These are phyloP conservation scores for Phenganax subtilis DNA, from an alignment of 92 coral and sea anemone genomes.

Conservation along the genomic window DNA sequence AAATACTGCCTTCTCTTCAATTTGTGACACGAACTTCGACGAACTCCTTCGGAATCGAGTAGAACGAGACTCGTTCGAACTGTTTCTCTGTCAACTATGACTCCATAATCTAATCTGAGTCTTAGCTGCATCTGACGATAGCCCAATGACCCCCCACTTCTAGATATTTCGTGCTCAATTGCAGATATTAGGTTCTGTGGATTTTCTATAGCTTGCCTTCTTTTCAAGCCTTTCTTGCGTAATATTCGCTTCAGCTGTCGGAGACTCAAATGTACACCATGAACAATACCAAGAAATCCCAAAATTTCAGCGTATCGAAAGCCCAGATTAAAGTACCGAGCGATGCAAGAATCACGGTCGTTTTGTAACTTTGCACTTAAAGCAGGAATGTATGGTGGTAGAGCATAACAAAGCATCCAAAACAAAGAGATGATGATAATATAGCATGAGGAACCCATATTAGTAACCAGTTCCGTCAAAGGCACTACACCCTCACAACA, in stretches of 20 bases:
- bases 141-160: conserved; percentile 54
- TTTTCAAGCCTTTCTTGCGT: conserved; percentile 38
- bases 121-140: conserved; percentile 62
- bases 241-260: conserved; percentile 53
- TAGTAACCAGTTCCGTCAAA: too few relatives aligned
- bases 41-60: conserved; percentile 50
- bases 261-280: conserved; percentile 56
- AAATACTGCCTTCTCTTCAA: conserved; percentile 37
- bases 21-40: conserved; percentile 29
- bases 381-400: conserved; percentile 50
- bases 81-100: conserved; percentile 42
- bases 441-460: neutral
- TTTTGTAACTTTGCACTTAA: conserved; percentile 27
- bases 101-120: conserved; percentile 9
- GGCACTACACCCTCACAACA: too few relatives aligned
- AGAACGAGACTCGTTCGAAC: conserved; percentile 38
- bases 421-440: conserved; percentile 1
- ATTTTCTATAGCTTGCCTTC: conserved; percentile 38
- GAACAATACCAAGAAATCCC: conserved; percentile 52
- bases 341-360: conserved; percentile 34
- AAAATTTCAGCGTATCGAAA: conserved; percentile 57
- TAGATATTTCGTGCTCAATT: conserved; percentile 45
- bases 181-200: conserved; percentile 49
- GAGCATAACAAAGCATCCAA: conserved; percentile 17
- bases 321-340: conserved; percentile 52